Percentiles rank a stretch among this genome's conserved stretches.
These are phyloP conservation scores for Lepus europaeus DNA, from an alignment of 2,113 vertebrate species.

Conservation along the genomic window DNA sequence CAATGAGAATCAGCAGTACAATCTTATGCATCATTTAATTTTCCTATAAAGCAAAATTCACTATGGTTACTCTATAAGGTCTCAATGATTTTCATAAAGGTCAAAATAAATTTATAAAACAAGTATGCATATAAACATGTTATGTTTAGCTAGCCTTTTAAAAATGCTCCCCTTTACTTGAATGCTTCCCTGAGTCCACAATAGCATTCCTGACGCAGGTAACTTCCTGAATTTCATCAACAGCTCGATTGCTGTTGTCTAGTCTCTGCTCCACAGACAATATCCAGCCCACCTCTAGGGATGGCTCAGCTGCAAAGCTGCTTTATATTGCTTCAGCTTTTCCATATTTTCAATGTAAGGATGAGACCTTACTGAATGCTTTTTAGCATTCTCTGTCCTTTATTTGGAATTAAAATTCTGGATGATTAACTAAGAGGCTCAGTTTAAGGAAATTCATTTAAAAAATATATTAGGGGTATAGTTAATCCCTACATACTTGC, in stretches of 20 bases:
- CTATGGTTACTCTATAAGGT: not conserved
- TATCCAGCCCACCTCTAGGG: not conserved
- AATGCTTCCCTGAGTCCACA: not conserved
- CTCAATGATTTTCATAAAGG: constrained; percentile 5
- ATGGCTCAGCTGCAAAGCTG: not conserved
- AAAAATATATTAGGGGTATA: not conserved
- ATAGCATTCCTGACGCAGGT: not conserved
- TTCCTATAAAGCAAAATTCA: constrained; percentile 7
- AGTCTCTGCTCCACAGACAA: not conserved
- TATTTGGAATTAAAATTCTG: constrained; percentile 32
- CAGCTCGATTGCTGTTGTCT: not conserved
- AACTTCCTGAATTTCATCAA: not conserved
- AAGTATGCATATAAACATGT: not conserved
- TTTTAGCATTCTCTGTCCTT: not conserved
- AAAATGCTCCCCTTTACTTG: constrained; percentile 14
- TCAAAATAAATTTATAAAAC: constrained; percentile 17
- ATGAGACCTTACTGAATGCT: not conserved
- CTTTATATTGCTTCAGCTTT: not conserved
- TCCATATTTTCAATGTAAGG: constrained; percentile 15
- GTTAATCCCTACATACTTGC: not conserved
- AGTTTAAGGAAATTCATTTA: not conserved
- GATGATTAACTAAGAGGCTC: not conserved
- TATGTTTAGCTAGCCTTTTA: not conserved
- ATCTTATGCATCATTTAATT: constrained; percentile 39
- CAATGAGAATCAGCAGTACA: not conserved